Base-by-base conservation (phyloP, 2,113 vertebrate species). In the Tragelaphus imberbis region DNA sequence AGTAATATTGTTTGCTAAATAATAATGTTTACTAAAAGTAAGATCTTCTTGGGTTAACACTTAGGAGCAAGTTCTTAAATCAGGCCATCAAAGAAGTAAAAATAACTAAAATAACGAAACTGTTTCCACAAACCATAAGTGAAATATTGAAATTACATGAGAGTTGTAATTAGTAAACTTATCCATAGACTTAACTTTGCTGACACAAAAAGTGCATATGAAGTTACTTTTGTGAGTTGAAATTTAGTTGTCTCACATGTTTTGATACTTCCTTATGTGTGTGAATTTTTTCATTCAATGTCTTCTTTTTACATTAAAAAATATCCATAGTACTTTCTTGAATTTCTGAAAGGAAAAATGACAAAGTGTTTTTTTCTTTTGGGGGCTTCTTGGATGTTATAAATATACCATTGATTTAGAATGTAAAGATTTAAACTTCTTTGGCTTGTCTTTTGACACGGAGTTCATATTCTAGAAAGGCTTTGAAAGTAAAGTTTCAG, bases 21-120 rank as follows among this genome's bases (percentile, higher is more conserved):
- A 58, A 40, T 75, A 59, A 19, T 80, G 17, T 88, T 88, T 95
- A 71, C 51, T 95, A 80, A 85, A 93, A 82, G 36, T 86, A 65
- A n/a, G 68, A 40, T 68, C 36, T 84, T 75, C 13, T 59, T 94
- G 61, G 55, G 3, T 95, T 87, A 92, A 56, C 15, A 88, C 13
- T 56, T 94, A 94, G 36, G 33, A 81, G 28, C 63, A 96, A 55
- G 25, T 93, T 97, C 79, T 95, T 95, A 94, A 92, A 47, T 82
- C 6, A 58, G 36, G 7, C n/a, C 14, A 86, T 84, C 25, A 93
- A 65, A 84, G 27, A 89, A 82, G 11, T 94, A 55, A 49, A 61
- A 49, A 77, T 71, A 40, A 68, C 16, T 8, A 36, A 58, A 92
- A 47, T 55, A 33, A 84, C 14, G 65, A 89, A 88, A 86, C 27